Base-by-base conservation (phyloP, 2,888 invertebrate species). In the Dusona sp. region DNA sequence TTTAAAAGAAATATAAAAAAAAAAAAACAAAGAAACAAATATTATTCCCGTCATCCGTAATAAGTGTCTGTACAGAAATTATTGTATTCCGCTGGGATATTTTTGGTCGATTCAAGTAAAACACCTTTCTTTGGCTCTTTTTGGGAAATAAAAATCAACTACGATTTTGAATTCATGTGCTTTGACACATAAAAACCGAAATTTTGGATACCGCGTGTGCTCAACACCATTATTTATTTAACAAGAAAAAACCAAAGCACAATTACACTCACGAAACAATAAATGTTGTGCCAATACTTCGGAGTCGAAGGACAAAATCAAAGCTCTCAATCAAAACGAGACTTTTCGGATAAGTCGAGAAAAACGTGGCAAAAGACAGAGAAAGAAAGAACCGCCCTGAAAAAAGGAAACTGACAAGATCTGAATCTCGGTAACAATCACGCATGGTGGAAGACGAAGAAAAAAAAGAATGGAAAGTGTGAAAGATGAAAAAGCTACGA, bases 221-320 rank as follows among this genome's bases (percentile, higher is more conserved):
- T 74, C n/a, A 22, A 38, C 45, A 22, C n/a, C 36, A 38, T 33
- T 16, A 51, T 57, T 68, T 29, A 33, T 79, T 19, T 36, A 42
- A 57, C n/a, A 13, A n/a, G 33, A 22, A 33, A 61, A 64, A 45
- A 79, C 45, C 25, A 19, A n/a, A 7, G 54, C 68, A 36, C 36
- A 67, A 54, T 54, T 51, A 25, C 45, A 84, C 67, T 72, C 81
- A 85, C 80, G 85, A 85, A 86, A 88, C 79, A 83, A 88, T 86
- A 83, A 86, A 80, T 80, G 77, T 57, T 67, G 79, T 86, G 85
- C 87, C 87, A 87, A 88, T 77, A 73, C 48, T 54, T 64, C 73
- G 4, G 61, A 81, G 54, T 68, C 61, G 51, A 73, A 25, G 38
- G 54, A 42, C 48, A 22, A 36, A 78, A 86, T 74, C 61, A 80